Evolutionary conservation across 37 sponge, comb jelly and placozoan genomes (phyloP).

Genomic region (Theonella swinhoei): DNA sequence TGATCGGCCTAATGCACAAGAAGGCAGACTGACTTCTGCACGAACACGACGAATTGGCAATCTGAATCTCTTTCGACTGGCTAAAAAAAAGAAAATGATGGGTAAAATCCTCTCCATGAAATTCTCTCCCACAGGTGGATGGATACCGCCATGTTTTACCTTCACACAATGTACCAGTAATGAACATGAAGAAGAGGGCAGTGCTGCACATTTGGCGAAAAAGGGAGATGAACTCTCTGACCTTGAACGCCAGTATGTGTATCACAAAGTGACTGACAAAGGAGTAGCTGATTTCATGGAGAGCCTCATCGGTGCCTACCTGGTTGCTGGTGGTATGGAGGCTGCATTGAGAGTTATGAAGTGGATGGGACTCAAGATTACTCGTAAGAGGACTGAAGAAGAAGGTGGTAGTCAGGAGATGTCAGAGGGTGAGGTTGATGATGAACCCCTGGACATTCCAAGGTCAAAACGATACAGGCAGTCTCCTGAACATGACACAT

Average conservation of each 20-base stretch:
- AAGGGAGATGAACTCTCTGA: background rate
- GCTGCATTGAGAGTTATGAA: constrained; percentile 71
- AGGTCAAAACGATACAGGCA: background rate
- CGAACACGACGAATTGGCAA: constrained; percentile 73
- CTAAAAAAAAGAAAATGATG: constrained; percentile 32
- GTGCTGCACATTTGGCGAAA: background rate
- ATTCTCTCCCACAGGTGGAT: constrained; percentile 51
- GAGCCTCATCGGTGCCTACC: constrained; percentile 87
- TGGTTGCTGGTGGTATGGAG: constrained; percentile 80
- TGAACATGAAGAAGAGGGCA: background rate
- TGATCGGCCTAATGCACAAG: constrained; percentile 53
- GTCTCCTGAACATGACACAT: background rate
- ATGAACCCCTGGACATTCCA: background rate
- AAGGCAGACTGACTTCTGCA: constrained; percentile 74
- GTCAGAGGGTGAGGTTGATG: background rate
- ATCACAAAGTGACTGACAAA: constrained; percentile 86
- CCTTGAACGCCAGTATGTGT: constrained; percentile 8
- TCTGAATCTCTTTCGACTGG: constrained; percentile 67
- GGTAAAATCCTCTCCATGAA: constrained; percentile 24
- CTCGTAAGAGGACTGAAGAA: background rate
- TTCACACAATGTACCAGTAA: background rate
- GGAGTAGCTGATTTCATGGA: constrained; percentile 93
- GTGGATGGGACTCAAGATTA: constrained; percentile 73
- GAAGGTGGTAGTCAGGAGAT: background rate
- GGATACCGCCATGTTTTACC: constrained; percentile 65